Evolutionary conservation across 2,113 vertebrate species (phyloP).

Genomic region (Furnarius figulus): DNA sequence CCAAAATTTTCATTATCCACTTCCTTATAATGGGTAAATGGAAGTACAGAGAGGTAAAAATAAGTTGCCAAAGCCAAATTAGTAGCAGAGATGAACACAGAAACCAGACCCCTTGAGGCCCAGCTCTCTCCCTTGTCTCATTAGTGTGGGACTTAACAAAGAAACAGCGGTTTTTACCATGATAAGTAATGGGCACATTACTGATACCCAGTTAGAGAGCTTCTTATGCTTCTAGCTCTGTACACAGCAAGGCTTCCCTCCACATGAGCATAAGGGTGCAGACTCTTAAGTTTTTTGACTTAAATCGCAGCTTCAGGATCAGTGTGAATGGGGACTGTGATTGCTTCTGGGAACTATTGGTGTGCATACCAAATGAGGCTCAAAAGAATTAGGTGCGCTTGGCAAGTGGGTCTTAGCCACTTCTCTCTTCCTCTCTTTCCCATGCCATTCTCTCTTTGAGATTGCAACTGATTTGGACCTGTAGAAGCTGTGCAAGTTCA

Average conservation of each 20-base stretch:
- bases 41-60: neutral
- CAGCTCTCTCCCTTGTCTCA: neutral
- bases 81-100: neutral
- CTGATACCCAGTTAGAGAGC: neutral
- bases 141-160: neutral
- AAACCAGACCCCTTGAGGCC: neutral
- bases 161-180: neutral
- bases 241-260: neutral
- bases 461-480: neutral
- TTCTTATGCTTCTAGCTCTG: neutral
- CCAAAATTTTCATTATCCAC: neutral
- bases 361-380: neutral
- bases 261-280: fast-evolving
- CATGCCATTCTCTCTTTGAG: neutral
- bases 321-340: neutral
- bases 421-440: neutral
- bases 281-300: neutral
- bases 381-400: neutral
- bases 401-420: neutral
- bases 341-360: neutral
- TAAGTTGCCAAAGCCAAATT: neutral
- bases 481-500: neutral
- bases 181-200: neutral
- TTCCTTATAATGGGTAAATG: neutral
- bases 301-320: neutral